phyloP scores from a whole-genome alignment of 1,140 invertebrate genomes.

The Drosophila athabasca region DNA sequence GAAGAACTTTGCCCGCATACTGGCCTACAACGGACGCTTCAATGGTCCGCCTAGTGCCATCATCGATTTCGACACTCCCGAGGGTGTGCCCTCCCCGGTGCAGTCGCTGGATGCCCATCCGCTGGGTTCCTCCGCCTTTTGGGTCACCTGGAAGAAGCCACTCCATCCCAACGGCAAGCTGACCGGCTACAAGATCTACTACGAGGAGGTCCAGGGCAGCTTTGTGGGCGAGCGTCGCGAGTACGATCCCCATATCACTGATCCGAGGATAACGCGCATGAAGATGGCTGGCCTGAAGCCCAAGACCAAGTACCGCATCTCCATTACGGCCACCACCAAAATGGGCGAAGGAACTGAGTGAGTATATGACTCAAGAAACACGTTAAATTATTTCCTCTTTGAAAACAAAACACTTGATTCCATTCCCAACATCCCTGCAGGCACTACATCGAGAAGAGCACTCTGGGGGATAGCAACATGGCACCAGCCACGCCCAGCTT shows the following conservation, averaged over 20 bases:
- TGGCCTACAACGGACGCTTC: slow-evolving; percentile 95
- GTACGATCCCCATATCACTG: slow-evolving; percentile 89
- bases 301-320: slow-evolving; percentile 94
- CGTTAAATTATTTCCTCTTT: too few species aligned
- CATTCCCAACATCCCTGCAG: slow-evolving; percentile 70
- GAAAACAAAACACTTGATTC: not conserved
- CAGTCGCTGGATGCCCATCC: slow-evolving; percentile 91
- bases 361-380: slow-evolving; percentile 13
- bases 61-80: slow-evolving; percentile 93
- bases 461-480: slow-evolving; percentile 86
- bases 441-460: slow-evolving; percentile 92
- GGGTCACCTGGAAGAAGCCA: slow-evolving; percentile 96
- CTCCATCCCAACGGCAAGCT: slow-evolving; percentile 96
- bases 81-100: slow-evolving; percentile 96
- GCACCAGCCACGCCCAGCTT: slow-evolving; percentile 92
- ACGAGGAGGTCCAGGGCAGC: slow-evolving; percentile 91
- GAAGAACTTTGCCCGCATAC: slow-evolving; percentile 94
- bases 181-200: slow-evolving; percentile 96
- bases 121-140: slow-evolving; percentile 94
- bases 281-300: slow-evolving; percentile 93
- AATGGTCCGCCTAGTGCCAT: slow-evolving; percentile 95
- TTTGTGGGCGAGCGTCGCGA: slow-evolving; percentile 88
- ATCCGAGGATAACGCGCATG: slow-evolving; percentile 90
- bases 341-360: slow-evolving; percentile 92
- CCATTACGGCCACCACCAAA: slow-evolving; percentile 91